Conservation (phyloP, 2,888 invertebrate species). For the Frankliniella intonsa region DNA sequence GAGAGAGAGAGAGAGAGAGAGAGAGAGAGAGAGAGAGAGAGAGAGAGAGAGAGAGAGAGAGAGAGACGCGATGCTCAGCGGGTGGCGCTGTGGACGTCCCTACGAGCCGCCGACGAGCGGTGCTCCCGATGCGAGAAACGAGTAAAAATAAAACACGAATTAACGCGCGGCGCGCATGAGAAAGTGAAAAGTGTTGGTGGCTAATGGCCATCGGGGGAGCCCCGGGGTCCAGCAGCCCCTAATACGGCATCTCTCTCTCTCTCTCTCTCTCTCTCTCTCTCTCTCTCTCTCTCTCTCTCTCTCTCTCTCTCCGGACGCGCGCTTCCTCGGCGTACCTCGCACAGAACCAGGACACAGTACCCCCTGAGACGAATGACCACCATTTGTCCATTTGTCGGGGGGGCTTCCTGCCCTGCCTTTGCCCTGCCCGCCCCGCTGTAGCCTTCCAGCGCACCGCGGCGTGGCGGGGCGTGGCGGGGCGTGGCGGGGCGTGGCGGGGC, state of each 20-base stretch:
- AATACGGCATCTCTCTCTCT: too few species aligned
- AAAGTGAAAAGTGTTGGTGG: slow-evolving; percentile 1
- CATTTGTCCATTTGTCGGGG: slow-evolving; percentile 13
- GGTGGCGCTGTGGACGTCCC: neutral
- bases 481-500: neutral
- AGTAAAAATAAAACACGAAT: slow-evolving; percentile 21
- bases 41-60: slow-evolving; percentile 22
- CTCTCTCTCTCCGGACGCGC: too few species aligned
- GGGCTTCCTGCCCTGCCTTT: neutral
- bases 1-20: slow-evolving; percentile 2
- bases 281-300: too few species aligned
- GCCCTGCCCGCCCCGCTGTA: neutral
- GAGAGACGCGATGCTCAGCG: neutral
- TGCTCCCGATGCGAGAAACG: slow-evolving; percentile 9
- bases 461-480: neutral
- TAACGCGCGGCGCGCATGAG: neutral
- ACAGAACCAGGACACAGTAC: too few species aligned
- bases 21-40: neutral
- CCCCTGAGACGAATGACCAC: neutral
- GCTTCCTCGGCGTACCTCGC: too few species aligned
- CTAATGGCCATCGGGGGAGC: neutral
- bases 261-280: too few species aligned
- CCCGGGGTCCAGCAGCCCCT: too few species aligned
- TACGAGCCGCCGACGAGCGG: neutral
- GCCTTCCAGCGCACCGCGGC: neutral